Percentiles rank a stretch among this genome's conserved stretches.
phyloP scores from a whole-genome alignment of 2,888 invertebrate genomes.

The Chironomus riparius region DNA sequence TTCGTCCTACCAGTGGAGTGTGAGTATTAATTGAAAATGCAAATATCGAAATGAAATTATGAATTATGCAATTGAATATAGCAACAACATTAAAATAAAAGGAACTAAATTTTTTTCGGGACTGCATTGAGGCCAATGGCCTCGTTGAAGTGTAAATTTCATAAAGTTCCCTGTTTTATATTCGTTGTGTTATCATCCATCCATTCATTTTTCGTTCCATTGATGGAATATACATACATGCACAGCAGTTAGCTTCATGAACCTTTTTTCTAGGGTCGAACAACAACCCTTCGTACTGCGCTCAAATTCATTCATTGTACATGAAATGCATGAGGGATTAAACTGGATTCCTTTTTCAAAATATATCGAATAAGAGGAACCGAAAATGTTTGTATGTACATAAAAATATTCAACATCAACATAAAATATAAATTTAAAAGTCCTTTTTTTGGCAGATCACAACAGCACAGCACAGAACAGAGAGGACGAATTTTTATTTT shows the following conservation, averaged over 20 bases:
- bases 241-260: background rate
- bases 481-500: background rate
- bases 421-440: constrained; percentile 13
- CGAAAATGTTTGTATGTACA: background rate
- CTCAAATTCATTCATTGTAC: background rate
- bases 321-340: constrained; percentile 26
- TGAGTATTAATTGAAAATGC: too few species aligned
- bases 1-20: too few species aligned
- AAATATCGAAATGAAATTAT: too few species aligned
- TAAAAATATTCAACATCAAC: too few species aligned
- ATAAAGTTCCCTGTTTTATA: background rate
- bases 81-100: background rate
- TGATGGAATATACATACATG: background rate
- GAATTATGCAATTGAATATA: too few species aligned
- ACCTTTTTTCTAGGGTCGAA: background rate
- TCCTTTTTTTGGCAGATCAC: background rate
- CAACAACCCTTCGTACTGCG: background rate
- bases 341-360: constrained; percentile 9
- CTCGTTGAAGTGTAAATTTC: background rate
- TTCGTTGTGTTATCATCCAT: background rate
- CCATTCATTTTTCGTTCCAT: too few species aligned
- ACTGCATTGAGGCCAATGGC: constrained; percentile 16
- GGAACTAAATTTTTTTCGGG: background rate
- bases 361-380: background rate
- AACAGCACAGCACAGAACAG: background rate